Evolutionary conservation across 2,113 vertebrate species (phyloP).

Genomic region (Phrynosoma platyrhinos): DNA sequence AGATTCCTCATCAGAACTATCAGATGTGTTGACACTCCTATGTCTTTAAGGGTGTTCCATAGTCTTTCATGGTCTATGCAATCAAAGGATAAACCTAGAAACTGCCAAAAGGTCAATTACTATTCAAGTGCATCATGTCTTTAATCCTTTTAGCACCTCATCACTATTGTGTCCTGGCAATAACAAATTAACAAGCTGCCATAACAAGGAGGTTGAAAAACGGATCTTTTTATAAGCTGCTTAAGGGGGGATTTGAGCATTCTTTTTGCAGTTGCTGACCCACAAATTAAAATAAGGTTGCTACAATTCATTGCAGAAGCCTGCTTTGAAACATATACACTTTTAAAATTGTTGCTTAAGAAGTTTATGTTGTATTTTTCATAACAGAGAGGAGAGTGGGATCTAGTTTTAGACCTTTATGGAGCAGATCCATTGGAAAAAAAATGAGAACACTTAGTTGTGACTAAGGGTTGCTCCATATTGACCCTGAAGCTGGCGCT

Average conservation of each 20-base stretch:
- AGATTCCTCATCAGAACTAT: no score
- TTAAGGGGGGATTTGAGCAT: slow-evolving; percentile 60
- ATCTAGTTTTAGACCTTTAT: no score
- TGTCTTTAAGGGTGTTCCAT: no score
- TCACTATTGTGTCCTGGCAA: slow-evolving; percentile 37
- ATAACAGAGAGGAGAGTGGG: not conserved
- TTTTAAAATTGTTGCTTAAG: slow-evolving; percentile 9
- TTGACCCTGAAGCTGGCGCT: no score
- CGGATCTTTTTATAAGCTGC: slow-evolving; percentile 55
- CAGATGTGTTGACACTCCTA: no score
- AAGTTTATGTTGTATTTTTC: not conserved
- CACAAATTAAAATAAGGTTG: slow-evolving; percentile 54
- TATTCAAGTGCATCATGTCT: slow-evolving; percentile 34
- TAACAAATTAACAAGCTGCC: slow-evolving; percentile 64
- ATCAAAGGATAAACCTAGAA: not conserved
- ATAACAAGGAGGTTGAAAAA: slow-evolving; percentile 48
- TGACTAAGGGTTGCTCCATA: no score
- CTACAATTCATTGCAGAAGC: slow-evolving; percentile 26
- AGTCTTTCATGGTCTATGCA: no score
- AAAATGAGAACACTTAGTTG: no score
- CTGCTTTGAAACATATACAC: not conserved
- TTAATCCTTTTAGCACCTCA: slow-evolving; percentile 56
- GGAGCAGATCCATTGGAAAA: not conserved
- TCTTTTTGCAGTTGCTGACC: slow-evolving; percentile 60
- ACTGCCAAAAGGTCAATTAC: slow-evolving; percentile 28